Conservation (phyloP, 2,113 vertebrate genomes). For the Sylvia atricapilla region DNA sequence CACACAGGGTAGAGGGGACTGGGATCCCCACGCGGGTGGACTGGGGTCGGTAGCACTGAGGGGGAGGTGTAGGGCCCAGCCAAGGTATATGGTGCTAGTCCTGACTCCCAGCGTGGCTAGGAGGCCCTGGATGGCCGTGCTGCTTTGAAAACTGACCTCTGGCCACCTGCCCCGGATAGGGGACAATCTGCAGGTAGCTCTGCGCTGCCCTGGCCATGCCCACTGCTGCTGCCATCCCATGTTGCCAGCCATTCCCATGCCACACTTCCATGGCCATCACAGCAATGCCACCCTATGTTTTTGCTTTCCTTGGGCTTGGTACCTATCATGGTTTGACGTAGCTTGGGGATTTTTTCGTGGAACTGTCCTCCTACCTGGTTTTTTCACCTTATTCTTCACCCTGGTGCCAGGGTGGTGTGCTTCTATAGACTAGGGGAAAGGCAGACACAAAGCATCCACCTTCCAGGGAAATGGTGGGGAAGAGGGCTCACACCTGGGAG, state of each 20-base stretch:
- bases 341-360: not conserved
- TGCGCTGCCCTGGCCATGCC: not conserved
- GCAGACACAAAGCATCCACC: not conserved
- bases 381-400: not conserved
- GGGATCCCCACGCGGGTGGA: accelerated
- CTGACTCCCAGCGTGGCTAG: accelerated
- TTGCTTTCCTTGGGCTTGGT: not conserved
- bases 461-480: not conserved
- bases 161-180: not conserved
- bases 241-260: not conserved
- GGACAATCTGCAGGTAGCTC: not conserved
- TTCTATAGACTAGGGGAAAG: not conserved
- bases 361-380: not conserved
- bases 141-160: not conserved
- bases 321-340: not conserved
- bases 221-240: not conserved
- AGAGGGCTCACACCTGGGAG: accelerated
- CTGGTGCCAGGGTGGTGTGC: not conserved
- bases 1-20: not conserved
- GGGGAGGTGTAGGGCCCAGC: not conserved
- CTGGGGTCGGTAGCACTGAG: not conserved
- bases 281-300: not conserved
- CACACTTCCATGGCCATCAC: not conserved
- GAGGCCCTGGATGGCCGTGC: not conserved
- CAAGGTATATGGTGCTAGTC: not conserved